Evolutionary conservation across 2,113 vertebrate species (phyloP).

Genomic region (Stegostoma tigrinum): DNA sequence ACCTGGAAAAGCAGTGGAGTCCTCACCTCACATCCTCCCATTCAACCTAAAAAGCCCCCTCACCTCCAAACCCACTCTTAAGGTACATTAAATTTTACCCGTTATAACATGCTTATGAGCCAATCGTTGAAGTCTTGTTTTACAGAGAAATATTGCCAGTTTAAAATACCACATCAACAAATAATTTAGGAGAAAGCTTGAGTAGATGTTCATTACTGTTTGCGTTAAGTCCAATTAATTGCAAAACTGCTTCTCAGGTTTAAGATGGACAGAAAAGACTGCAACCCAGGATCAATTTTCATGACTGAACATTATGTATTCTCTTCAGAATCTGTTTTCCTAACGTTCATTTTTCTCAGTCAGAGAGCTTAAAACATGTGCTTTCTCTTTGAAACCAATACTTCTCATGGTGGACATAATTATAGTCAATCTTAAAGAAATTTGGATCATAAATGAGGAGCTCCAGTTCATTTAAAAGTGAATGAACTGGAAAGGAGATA

Average conservation of each 20-base stretch:
- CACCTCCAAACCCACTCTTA: neutral
- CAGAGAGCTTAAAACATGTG: neutral
- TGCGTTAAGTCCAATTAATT: neutral
- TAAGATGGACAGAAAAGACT: neutral
- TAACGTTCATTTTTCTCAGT: neutral
- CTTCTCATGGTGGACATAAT: neutral
- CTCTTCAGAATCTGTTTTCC: neutral
- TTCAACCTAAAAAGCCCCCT: neutral
- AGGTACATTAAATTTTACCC: neutral
- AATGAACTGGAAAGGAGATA: slow-evolving; percentile 15
- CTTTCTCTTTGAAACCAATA: neutral
- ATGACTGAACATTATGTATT: neutral
- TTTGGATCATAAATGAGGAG: neutral
- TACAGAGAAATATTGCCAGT: neutral
- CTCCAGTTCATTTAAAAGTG: neutral
- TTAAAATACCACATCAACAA: neutral
- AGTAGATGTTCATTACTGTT: neutral
- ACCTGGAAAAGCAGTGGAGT: neutral
- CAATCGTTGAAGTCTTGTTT: neutral
- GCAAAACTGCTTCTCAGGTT: neutral
- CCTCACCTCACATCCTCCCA: neutral
- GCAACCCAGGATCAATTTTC: neutral
- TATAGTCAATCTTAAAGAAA: neutral
- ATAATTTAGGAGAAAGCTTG: neutral
- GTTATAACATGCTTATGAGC: neutral